Base-by-base conservation (phyloP, 2,113 vertebrate species). In the Hymenochirus boettgeri region DNA sequence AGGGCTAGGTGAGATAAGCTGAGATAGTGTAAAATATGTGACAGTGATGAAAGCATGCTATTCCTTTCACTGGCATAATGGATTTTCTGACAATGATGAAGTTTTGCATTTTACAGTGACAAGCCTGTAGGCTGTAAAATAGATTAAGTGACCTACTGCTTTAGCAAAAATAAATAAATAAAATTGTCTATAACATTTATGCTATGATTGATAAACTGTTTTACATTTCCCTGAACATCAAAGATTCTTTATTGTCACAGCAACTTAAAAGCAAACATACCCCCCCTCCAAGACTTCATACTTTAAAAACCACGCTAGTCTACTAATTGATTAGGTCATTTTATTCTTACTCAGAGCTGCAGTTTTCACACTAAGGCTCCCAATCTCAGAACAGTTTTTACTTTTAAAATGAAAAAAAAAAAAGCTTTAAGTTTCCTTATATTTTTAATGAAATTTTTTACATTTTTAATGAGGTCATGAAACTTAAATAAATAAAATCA, bases 41-140 rank as follows among this genome's bases (percentile, higher is more conserved):
- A 59, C 11, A 23, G 46, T 37, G 64, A 66, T 66, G 48, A 51
- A 66, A 57, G 46, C n/a, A 24, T 22, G 23, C 9, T 17, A 33
- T 59, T 33, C 21, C 13, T 29, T 33, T 59, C 19, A 21, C n/a
- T 39, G 25, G 29, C 52, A 39, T 52, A 66, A 66, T 39, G 45
- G 22, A 58, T 66, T 66, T 66, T 58, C 56, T 66, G 64, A 66
- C 64, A 66, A 46, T 52, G 64, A 58, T 51, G 31, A 51, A 50
- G 54, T 50, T 42, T 7, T 26, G 53, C 57, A 50, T 65, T 65
- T 57, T 35, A 31, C 35, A n/a, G 26, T 52, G 18, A 15, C 4
- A 13, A 7, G 42, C 22, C 63, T 46, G 23, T 15, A 26, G 62
- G 64, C 55, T 26, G 24, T 27, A 26, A 15, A 26, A 52, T 27